phyloP scores from a whole-genome alignment of 1,140 invertebrate genomes.

The Plutomurus gul region DNA sequence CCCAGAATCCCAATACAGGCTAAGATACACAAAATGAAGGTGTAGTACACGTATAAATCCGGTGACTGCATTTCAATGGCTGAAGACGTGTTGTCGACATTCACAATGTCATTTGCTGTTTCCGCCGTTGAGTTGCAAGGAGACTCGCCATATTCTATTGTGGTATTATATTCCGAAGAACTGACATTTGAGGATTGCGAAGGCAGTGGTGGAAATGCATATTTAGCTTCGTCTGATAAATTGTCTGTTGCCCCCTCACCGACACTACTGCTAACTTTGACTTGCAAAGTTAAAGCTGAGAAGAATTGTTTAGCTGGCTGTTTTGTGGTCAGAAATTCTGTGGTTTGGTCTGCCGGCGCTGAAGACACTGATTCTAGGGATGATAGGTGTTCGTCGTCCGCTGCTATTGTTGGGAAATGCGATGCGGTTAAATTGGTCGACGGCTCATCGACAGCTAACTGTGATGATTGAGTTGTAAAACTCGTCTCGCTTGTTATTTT shows the following conservation, averaged over 20 bases:
- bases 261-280: no score
- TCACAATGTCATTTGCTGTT: background rate
- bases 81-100: background rate
- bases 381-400: background rate
- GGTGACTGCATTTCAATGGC: background rate
- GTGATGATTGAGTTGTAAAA: slow-evolving; percentile 24
- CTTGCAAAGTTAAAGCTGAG: background rate
- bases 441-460: background rate
- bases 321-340: background rate
- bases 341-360: background rate
- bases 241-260: no score
- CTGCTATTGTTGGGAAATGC: background rate
- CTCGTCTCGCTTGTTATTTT: background rate
- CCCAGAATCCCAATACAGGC: slow-evolving; percentile 8
- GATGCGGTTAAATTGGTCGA: slow-evolving; percentile 8
- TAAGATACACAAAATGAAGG: background rate
- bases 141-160: no score
- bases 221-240: no score
- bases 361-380: background rate
- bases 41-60: background rate
- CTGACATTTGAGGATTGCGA: background rate
- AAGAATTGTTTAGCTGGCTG: background rate
- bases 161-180: no score
- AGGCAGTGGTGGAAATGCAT: background rate
- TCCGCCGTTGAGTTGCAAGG: no score